Conservation (phyloP, 2,888 invertebrate species). For the Cephus pulcher region DNA sequence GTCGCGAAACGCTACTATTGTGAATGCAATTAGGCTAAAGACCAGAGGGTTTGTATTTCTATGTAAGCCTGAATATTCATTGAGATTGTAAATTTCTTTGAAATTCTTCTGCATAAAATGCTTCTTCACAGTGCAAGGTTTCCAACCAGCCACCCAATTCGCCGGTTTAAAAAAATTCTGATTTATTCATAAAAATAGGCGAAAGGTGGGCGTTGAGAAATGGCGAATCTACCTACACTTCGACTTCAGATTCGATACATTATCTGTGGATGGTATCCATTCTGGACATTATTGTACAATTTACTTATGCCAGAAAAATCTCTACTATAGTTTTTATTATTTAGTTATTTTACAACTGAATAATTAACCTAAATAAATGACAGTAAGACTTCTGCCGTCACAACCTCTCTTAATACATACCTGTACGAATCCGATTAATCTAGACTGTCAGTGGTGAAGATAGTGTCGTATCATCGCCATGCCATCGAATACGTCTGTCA, state of each 20-base stretch:
- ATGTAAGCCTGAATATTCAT: slow-evolving; percentile 12
- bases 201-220: neutral
- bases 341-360: neutral
- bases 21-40: slow-evolving; percentile 24
- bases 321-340: neutral
- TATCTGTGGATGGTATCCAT: neutral
- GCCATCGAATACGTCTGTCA: too few relatives aligned
- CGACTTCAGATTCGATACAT: neutral
- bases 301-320: neutral
- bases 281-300: neutral
- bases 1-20: slow-evolving; percentile 21
- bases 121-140: neutral
- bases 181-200: neutral
- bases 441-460: neutral
- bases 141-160: neutral
- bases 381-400: neutral
- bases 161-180: neutral
- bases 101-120: neutral
- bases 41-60: slow-evolving; percentile 20
- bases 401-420: neutral
- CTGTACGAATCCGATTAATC: neutral
- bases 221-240: neutral
- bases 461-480: neutral
- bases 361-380: neutral
- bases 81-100: neutral